Conservation (phyloP, 2,888 invertebrate genomes). For the Agriopis aurantiaria region DNA sequence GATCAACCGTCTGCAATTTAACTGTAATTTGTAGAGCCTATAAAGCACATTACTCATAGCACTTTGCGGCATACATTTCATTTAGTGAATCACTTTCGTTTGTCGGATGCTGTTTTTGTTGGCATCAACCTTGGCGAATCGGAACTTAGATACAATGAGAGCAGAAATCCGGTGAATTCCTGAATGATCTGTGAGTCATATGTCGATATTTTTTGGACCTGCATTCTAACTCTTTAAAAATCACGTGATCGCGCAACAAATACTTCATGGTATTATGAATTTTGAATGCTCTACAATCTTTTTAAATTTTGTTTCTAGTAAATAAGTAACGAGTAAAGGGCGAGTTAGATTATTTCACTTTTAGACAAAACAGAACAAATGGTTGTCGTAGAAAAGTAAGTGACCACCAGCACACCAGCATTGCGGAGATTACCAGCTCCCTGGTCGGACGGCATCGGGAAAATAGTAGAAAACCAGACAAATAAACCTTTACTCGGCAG, state of each 20-base stretch:
- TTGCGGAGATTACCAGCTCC: too few relatives aligned
- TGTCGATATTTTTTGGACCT: not conserved
- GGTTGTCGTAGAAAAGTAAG: too few relatives aligned
- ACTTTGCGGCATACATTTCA: slow-evolving; percentile 47
- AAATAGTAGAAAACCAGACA: too few relatives aligned
- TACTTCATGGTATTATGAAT: not conserved
- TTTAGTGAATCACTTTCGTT: slow-evolving; percentile 64
- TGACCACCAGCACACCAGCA: too few relatives aligned
- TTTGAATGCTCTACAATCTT: not conserved
- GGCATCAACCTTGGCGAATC: slow-evolving; percentile 47
- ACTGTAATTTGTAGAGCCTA: slow-evolving; percentile 40
- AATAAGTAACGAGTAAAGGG: too few relatives aligned
- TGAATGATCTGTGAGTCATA: slow-evolving; percentile 40
- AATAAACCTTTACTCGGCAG: too few relatives aligned
- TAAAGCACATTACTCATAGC: slow-evolving; percentile 41
- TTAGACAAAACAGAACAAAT: too few relatives aligned
- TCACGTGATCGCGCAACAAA: not conserved
- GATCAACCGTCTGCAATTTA: slow-evolving; percentile 16
- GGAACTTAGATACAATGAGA: slow-evolving; percentile 53
- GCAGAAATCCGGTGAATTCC: slow-evolving; percentile 49
- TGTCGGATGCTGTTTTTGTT: slow-evolving; percentile 46
- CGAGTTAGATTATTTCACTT: too few relatives aligned
- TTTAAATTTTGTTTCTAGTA: too few relatives aligned
- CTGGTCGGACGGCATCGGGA: too few relatives aligned
- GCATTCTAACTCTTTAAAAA: not conserved